These are phyloP conservation scores for Danaus plexippus DNA, from an alignment of 1,140 invertebrate species.

Conservation along the genomic window DNA sequence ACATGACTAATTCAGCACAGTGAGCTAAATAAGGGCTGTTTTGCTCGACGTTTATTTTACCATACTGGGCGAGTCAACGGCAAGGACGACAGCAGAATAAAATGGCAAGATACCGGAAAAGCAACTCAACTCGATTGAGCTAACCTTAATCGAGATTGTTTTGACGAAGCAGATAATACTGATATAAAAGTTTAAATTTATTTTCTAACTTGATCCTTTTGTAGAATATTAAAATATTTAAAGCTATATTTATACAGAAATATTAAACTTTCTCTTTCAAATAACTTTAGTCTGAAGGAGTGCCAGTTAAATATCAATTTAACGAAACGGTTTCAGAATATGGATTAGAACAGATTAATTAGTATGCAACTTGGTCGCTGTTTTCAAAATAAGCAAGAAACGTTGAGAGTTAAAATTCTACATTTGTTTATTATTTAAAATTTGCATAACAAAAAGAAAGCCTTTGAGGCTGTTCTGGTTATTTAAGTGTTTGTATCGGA, in stretches of 20 bases:
- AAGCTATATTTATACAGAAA: not conserved
- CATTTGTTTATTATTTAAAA: constrained; percentile 13
- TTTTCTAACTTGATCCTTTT: not conserved
- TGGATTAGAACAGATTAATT: constrained; percentile 32
- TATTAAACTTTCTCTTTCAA: constrained; percentile 13
- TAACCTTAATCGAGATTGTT: constrained; percentile 8
- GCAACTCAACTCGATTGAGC: constrained; percentile 26
- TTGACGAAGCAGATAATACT: constrained; percentile 22
- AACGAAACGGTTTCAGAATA: constrained; percentile 30
- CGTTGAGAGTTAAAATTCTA: constrained; percentile 12
- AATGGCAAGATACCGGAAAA: constrained; percentile 60
- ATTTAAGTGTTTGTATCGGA: too few species aligned
- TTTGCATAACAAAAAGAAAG: constrained; percentile 14
- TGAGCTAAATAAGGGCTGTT: constrained; percentile 61
- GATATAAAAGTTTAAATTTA: constrained; percentile 20
- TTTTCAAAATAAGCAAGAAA: constrained; percentile 14
- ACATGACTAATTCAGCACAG: constrained; percentile 43
- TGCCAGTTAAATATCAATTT: constrained; percentile 18
- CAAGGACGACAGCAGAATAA: constrained; percentile 39
- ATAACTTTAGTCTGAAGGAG: constrained; percentile 12
- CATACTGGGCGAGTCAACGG: constrained; percentile 39
- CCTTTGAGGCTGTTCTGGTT: too few species aligned
- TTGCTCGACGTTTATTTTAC: constrained; percentile 47
- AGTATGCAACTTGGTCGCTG: constrained; percentile 24
- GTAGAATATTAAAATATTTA: not conserved